A percentile compares a stretch with the other conserved stretches of the same genome.
These are phyloP conservation scores for Arnoldichthys spilopterus DNA, from an alignment of 2,797 vertebrate species.

Conservation along the genomic window DNA sequence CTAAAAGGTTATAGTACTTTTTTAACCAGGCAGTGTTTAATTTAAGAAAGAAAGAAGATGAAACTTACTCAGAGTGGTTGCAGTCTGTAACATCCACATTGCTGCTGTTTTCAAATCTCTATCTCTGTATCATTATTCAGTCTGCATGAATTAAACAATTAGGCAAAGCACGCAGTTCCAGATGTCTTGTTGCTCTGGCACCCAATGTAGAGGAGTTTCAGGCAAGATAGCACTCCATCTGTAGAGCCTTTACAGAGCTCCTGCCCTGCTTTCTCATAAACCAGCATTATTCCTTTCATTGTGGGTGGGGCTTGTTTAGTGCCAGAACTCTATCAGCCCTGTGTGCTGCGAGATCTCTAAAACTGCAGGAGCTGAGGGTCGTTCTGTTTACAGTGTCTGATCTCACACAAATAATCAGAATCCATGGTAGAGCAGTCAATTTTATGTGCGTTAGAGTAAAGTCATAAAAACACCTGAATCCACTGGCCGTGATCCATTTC, in stretches of 20 bases:
- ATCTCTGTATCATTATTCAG: not conserved
- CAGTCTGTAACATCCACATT: slow-evolving; percentile 68
- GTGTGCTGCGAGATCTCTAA: not conserved
- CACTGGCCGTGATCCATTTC: too few species aligned
- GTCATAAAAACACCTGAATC: too few species aligned
- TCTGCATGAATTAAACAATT: not conserved
- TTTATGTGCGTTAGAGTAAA: too few species aligned
- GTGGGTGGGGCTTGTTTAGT: not conserved
- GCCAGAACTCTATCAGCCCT: not conserved
- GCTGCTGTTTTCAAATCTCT: not conserved
- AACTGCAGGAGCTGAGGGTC: too few species aligned
- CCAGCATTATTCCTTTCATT: not conserved
- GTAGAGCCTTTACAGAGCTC: not conserved
- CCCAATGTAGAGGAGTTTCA: not conserved
- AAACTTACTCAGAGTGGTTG: slow-evolving; percentile 73
- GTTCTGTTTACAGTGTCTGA: too few species aligned
- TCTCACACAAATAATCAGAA: too few species aligned
- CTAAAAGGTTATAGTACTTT: not conserved
- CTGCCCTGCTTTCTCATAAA: not conserved
- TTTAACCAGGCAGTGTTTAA: too few species aligned
- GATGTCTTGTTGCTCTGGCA: not conserved
- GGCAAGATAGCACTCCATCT: not conserved
- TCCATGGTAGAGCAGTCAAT: too few species aligned
- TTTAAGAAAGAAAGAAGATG: not conserved
- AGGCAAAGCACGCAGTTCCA: not conserved